phyloP scores from a whole-genome alignment of 2,113 vertebrate species.

The Accipiter cooperii region DNA sequence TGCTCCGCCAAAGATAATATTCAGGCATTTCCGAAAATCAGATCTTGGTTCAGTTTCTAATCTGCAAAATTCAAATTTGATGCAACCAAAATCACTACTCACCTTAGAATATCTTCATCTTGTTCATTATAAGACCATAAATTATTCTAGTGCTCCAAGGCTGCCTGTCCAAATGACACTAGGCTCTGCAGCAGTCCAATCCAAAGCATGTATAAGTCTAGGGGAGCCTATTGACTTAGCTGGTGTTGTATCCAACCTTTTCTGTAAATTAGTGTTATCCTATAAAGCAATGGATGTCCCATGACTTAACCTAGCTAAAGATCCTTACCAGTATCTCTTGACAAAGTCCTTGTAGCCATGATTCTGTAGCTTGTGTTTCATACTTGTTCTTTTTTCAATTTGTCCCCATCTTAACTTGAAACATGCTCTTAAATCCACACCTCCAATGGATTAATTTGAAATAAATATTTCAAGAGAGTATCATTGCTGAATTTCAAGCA shows the following conservation, averaged over 20 bases:
- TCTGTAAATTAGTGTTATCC: not conserved
- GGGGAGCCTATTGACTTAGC: not conserved
- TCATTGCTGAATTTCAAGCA: not conserved
- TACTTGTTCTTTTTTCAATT: not conserved
- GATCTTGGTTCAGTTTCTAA: not conserved
- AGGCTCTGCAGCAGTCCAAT: not conserved
- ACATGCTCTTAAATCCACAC: not conserved
- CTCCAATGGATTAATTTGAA: not conserved
- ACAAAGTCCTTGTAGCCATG: not conserved
- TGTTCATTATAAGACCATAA: not conserved
- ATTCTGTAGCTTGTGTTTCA: not conserved
- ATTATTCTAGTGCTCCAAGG: not conserved
- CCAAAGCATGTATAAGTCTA: not conserved
- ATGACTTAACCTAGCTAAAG: not conserved
- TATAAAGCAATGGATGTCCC: not conserved
- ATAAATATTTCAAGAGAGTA: not conserved
- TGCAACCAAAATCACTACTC: not conserved
- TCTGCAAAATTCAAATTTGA: not conserved
- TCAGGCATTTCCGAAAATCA: not conserved
- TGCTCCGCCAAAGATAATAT: not conserved
- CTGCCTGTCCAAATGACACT: not conserved
- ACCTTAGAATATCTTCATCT: not conserved
- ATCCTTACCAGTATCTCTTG: not conserved
- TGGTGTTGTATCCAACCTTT: not conserved
- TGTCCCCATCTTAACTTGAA: not conserved